Conservation (phyloP, 2,888 invertebrate genomes). For the Dinocampus coccinellae region DNA sequence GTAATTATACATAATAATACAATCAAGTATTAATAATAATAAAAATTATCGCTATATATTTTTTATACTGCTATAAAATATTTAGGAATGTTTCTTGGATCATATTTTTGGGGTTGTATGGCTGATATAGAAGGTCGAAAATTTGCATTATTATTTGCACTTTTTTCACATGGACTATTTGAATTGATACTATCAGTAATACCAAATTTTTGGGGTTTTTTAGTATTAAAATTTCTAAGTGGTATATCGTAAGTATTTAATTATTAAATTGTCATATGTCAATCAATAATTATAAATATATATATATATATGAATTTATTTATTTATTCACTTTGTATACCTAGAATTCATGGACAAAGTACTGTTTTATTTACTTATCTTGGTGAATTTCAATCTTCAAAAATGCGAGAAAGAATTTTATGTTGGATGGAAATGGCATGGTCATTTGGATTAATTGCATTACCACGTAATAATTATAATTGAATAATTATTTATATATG, state of each 20-base stretch:
- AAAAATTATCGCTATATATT: neutral
- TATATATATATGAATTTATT: constrained; percentile 43
- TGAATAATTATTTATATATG: neutral
- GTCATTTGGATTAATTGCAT: constrained; percentile 80
- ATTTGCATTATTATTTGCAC: constrained; percentile 75
- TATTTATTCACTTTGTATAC: constrained; percentile 43
- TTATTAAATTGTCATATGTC: constrained; percentile 53
- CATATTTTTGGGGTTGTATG: constrained; percentile 80
- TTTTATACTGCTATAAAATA: constrained; percentile 23
- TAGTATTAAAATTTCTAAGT: constrained; percentile 76
- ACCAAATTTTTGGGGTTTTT: constrained; percentile 73
- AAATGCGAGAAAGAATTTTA: constrained; percentile 81
- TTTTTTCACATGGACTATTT: constrained; percentile 74
- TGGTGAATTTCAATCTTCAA: constrained; percentile 84
- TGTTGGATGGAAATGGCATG: constrained; percentile 89
- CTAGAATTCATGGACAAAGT: constrained; percentile 83
- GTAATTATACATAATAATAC: neutral
- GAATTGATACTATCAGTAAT: constrained; percentile 74
- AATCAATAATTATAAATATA: neutral
- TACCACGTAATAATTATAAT: constrained; percentile 75
- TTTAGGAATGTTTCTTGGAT: constrained; percentile 78
- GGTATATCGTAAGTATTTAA: constrained; percentile 72
- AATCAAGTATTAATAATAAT: constrained; percentile 51
- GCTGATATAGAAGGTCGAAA: constrained; percentile 79
- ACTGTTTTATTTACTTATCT: constrained; percentile 84